Percentiles rank a stretch among this genome's conserved stretches.
Evolutionary conservation across 2,113 vertebrate genomes (phyloP).

Genomic region (Hippocampus barbouri): DNA sequence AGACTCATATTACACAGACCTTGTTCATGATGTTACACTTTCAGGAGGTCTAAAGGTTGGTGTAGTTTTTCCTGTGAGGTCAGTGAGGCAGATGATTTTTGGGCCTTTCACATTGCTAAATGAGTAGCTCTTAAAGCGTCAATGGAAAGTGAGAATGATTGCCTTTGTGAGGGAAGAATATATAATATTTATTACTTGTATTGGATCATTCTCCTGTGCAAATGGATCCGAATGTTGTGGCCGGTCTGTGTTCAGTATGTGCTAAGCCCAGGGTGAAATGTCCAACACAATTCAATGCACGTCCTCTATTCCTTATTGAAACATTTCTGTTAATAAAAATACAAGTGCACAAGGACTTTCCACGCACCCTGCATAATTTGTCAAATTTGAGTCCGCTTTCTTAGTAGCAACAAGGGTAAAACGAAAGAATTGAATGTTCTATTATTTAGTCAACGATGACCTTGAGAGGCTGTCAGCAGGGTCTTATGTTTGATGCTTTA

Average conservation of each 20-base stretch:
- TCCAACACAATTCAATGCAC: background rate
- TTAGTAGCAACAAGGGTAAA: background rate
- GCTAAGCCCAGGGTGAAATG: background rate
- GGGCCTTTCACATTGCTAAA: too few relatives aligned
- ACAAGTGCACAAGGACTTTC: background rate
- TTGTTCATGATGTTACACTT: too few relatives aligned
- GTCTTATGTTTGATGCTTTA: conserved; percentile 3
- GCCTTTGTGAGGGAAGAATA: background rate
- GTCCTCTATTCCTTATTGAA: background rate
- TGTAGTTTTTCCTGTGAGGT: too few relatives aligned
- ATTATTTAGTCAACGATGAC: conserved; percentile 5
- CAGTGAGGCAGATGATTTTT: too few relatives aligned
- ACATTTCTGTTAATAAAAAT: background rate
- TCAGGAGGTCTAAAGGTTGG: too few relatives aligned
- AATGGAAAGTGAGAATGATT: background rate
- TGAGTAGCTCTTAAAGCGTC: too few relatives aligned
- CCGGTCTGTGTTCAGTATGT: background rate
- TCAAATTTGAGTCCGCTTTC: background rate
- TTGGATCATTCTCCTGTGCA: background rate
- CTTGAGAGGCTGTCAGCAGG: background rate
- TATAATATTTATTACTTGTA: background rate
- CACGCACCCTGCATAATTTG: background rate
- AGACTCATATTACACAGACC: too few relatives aligned
- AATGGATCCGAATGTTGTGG: background rate
- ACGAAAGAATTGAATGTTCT: background rate